Evolutionary conservation across 2,113 vertebrate species (phyloP).

Genomic region (Myrmophylax atrothorax): DNA sequence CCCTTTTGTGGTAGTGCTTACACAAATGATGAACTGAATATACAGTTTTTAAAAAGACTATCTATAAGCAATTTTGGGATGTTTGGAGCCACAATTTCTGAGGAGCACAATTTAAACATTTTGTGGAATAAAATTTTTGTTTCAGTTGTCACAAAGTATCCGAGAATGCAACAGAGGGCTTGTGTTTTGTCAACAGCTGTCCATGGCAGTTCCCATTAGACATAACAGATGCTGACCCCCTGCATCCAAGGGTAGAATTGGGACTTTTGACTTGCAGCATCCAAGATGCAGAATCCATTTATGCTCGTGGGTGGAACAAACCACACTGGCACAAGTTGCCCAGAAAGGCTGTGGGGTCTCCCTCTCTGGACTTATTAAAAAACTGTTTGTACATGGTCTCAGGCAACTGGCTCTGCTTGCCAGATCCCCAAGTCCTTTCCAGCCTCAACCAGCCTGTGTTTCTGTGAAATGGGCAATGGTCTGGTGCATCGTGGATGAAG

Average conservation of each 20-base stretch:
- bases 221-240: background rate
- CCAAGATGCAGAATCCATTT: background rate
- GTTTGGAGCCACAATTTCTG: background rate
- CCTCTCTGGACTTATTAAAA: background rate
- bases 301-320: background rate
- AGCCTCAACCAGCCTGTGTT: background rate
- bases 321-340: background rate
- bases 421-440: background rate
- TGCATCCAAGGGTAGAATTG: background rate
- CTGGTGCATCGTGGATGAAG: background rate
- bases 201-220: background rate
- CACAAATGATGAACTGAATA: background rate
- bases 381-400: background rate
- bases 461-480: background rate
- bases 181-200: background rate
- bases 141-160: background rate
- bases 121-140: background rate
- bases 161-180: background rate
- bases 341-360: background rate
- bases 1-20: background rate
- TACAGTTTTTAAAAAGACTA: background rate
- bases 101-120: background rate
- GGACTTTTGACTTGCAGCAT: background rate
- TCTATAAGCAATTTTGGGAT: background rate
- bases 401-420: background rate